Conservation (phyloP, 92 coral and sea anemone species). For the Pocillopora meandrina region DNA sequence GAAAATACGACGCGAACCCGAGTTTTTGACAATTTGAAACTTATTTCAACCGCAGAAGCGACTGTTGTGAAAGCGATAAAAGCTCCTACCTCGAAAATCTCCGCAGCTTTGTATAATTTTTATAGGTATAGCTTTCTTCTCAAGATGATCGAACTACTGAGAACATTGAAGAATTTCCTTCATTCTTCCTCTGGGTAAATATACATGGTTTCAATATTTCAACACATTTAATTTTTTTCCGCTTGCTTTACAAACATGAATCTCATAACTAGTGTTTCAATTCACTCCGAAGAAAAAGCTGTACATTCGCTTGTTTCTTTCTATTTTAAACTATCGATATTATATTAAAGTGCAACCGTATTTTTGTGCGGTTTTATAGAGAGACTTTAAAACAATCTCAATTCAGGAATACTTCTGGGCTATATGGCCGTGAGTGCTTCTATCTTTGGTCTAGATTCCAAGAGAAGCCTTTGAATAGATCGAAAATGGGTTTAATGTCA, state of each 20-base stretch:
- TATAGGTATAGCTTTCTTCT: not conserved
- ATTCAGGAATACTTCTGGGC: not conserved
- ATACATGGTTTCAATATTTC: conserved; percentile 24
- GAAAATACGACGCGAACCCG: not conserved
- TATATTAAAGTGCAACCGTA: not conserved
- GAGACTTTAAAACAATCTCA: no score
- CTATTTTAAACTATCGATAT: no score
- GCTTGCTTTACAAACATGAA: not conserved
- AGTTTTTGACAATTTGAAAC: not conserved
- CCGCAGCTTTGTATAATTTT: not conserved
- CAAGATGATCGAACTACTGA: conserved; percentile 61
- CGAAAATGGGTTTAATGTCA: not conserved
- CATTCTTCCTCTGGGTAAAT: conserved; percentile 69
- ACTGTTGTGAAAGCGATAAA: not conserved
- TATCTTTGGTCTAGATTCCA: not conserved
- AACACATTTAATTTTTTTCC: conserved; percentile 6
- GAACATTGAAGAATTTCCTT: conserved; percentile 61
- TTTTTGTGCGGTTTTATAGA: not conserved
- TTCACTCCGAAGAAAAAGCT: not conserved
- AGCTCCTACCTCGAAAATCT: not conserved
- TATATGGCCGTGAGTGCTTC: not conserved
- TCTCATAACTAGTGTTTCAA: not conserved
- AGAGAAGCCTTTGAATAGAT: not conserved
- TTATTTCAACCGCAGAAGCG: not conserved
- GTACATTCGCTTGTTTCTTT: not conserved